Conservation (phyloP, 2,888 invertebrate genomes). For the Mellilla xanthometata region DNA sequence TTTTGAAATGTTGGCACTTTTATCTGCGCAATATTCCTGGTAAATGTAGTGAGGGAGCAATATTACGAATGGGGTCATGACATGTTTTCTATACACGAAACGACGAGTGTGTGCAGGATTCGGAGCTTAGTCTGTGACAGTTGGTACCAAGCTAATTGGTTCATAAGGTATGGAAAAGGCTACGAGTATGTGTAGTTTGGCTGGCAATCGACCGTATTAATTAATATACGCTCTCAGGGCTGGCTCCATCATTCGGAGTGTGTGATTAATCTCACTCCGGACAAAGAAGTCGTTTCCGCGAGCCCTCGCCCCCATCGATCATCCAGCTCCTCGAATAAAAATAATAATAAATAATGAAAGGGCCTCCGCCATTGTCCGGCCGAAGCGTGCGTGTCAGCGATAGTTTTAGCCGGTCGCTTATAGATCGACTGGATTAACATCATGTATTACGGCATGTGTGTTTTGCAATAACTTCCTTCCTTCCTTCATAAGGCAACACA, state of each 20-base stretch:
- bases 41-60: slow-evolving; percentile 27
- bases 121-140: slow-evolving; percentile 1
- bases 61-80: slow-evolving; percentile 15
- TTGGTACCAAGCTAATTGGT: slow-evolving; percentile 16
- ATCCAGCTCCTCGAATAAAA: slow-evolving; percentile 75
- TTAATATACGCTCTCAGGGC: slow-evolving; percentile 66
- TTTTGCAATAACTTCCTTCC: slow-evolving; percentile 14
- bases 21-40: slow-evolving; percentile 24
- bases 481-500: not conserved
- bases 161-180: too few relatives aligned
- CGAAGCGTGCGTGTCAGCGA: slow-evolving; percentile 67
- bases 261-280: slow-evolving; percentile 74
- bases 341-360: slow-evolving; percentile 73
- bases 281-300: slow-evolving; percentile 74
- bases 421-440: slow-evolving; percentile 40
- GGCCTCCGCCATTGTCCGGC: slow-evolving; percentile 69
- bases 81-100: slow-evolving; percentile 11
- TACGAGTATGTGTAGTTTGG: slow-evolving; percentile 36
- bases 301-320: slow-evolving; percentile 73
- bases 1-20: slow-evolving; percentile 44
- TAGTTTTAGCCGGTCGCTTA: slow-evolving; percentile 50
- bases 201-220: slow-evolving; percentile 52
- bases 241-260: slow-evolving; percentile 61
- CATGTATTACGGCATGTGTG: not conserved
- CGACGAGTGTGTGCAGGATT: slow-evolving; percentile 1